Conservation (phyloP, 2,888 invertebrate species). For the Cetonia aurata region DNA sequence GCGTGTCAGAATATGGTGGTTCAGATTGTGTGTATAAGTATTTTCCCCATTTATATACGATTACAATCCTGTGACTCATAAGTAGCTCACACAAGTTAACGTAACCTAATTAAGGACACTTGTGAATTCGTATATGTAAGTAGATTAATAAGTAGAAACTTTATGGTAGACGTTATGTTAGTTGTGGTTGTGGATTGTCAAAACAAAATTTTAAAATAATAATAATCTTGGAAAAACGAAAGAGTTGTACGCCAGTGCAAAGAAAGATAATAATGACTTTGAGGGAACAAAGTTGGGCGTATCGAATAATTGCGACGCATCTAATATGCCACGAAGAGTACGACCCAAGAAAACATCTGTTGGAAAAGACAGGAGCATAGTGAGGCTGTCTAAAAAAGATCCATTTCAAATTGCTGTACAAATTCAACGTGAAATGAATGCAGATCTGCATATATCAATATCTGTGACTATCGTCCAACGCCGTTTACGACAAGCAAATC, state of each 20-base stretch:
- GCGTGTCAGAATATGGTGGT: constrained; percentile 6
- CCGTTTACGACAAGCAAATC: constrained; percentile 9
- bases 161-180: too few relatives aligned
- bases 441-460: neutral
- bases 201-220: too few relatives aligned
- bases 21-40: neutral
- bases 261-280: neutral
- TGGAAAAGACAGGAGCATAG: neutral
- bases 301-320: too few relatives aligned
- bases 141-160: too few relatives aligned
- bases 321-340: too few relatives aligned
- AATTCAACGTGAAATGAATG: too few relatives aligned
- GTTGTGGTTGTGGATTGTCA: too few relatives aligned
- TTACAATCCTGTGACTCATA: constrained; percentile 7
- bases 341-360: neutral
- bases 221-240: neutral
- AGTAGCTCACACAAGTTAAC: neutral
- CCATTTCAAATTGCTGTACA: neutral
- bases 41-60: constrained; percentile 8
- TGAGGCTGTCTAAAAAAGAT: neutral
- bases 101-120: too few relatives aligned
- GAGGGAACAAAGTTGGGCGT: too few relatives aligned
- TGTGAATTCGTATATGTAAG: too few relatives aligned
- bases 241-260: constrained; percentile 4
- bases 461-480: constrained; percentile 15